Evolutionary conservation across 2,888 invertebrate species (phyloP).

Genomic region (Pantelozetes paolii): DNA sequence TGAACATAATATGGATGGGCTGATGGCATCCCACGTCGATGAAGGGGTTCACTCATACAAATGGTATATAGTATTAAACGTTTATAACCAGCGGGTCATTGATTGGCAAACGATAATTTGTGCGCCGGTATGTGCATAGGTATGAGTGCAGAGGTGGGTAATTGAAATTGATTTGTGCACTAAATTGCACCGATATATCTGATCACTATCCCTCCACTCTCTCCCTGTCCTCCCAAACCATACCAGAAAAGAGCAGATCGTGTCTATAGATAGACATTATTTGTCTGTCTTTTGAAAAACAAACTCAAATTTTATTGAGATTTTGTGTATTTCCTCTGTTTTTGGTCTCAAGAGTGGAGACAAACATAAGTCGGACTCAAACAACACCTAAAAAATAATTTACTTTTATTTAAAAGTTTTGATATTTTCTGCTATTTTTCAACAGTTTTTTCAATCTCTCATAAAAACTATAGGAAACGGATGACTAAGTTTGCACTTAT

Average conservation of each 20-base stretch:
- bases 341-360: not conserved
- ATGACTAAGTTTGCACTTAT: constrained; percentile 28
- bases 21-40: constrained; percentile 34
- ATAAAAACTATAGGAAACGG: constrained; percentile 1
- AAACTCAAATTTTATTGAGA: constrained; percentile 1
- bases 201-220: constrained; percentile 1
- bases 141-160: constrained; percentile 34
- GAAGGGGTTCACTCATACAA: constrained; percentile 21
- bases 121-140: not conserved
- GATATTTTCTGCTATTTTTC: not conserved
- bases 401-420: no score
- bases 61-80: constrained; percentile 20
- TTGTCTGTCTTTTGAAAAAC: constrained; percentile 10
- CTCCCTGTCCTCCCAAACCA: not conserved
- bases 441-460: not conserved
- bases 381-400: not conserved
- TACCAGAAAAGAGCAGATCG: constrained; percentile 17
- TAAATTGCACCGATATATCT: constrained; percentile 34
- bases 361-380: not conserved
- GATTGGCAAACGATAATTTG: constrained; percentile 37
- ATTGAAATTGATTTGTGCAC: constrained; percentile 37
- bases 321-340: not conserved
- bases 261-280: constrained; percentile 24
- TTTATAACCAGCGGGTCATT: constrained; percentile 37
- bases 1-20: constrained; percentile 31